A percentile compares a stretch with the other conserved stretches of the same genome.
Conservation (phyloP, 2,113 vertebrate genomes). For the Malurus melanocephalus region DNA sequence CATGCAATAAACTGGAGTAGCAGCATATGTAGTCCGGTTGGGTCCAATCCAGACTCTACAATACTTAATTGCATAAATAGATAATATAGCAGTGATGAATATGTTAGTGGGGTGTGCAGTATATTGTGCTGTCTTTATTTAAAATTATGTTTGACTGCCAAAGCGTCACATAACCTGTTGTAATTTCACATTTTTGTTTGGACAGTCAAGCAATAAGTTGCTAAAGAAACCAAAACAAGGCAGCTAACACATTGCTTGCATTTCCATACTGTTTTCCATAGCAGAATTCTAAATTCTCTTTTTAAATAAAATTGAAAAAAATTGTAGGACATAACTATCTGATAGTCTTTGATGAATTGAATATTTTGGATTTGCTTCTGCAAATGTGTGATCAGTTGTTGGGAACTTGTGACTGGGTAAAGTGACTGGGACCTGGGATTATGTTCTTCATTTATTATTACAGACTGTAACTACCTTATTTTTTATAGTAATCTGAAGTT, state of each 20-base stretch:
- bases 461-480: constrained; percentile 1
- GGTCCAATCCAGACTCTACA: constrained; percentile 48
- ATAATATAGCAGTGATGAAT: constrained; percentile 46
- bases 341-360: background rate
- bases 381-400: background rate
- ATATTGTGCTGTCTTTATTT: constrained; percentile 51
- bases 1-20: constrained; percentile 44
- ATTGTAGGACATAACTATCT: background rate
- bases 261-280: constrained; percentile 16
- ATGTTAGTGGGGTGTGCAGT: constrained; percentile 28
- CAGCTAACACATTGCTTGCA: constrained; percentile 20
- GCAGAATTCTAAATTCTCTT: constrained; percentile 16
- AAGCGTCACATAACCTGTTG: constrained; percentile 48
- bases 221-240: constrained; percentile 35
- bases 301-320: background rate
- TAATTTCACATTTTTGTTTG: constrained; percentile 50
- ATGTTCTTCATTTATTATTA: constrained; percentile 3
- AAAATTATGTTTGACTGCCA: constrained; percentile 19
- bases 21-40: constrained; percentile 58
- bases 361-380: background rate
- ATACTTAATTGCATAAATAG: constrained; percentile 59
- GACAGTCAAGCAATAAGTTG: constrained; percentile 48
- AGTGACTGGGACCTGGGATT: constrained; percentile 20
- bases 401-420: constrained; percentile 10
- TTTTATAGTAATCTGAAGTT: constrained; percentile 37